A percentile compares a stretch with the other conserved stretches of the same genome.
These are phyloP conservation scores for Urocynchramus pylzowi DNA, from an alignment of 2,113 vertebrate genomes.

Conservation along the genomic window DNA sequence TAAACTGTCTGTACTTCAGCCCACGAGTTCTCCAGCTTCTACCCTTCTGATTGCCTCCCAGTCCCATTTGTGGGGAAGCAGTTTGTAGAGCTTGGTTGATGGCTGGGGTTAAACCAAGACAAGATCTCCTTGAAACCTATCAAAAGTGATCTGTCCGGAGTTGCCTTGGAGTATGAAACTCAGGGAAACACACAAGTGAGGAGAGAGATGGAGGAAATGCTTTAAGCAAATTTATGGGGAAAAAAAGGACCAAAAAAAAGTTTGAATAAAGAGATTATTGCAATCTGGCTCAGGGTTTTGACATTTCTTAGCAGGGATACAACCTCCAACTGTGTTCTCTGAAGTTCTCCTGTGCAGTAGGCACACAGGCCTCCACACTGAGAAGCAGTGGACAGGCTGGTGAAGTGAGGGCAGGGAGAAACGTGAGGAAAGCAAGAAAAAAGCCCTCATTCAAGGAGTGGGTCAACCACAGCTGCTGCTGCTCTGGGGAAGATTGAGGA, in stretches of 20 bases:
- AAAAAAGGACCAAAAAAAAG: rapidly evolving
- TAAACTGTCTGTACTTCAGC: not conserved
- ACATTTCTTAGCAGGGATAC: not conserved
- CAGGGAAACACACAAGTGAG: not conserved
- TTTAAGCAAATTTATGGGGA: not conserved
- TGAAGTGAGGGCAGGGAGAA: not conserved
- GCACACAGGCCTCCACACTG: not conserved
- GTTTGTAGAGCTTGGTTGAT: not conserved
- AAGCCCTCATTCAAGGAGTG: not conserved
- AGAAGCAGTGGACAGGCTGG: not conserved
- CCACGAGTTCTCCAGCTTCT: not conserved
- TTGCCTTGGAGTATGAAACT: not conserved
- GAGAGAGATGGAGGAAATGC: not conserved
- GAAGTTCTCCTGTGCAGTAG: rapidly evolving
- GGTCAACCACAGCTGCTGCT: not conserved
- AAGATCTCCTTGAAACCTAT: not conserved
- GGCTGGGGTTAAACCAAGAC: not conserved
- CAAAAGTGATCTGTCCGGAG: not conserved
- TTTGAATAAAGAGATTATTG: not conserved
- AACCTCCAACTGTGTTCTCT: not conserved
- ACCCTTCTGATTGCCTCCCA: not conserved
- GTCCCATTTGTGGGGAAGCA: not conserved
- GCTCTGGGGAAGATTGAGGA: not conserved
- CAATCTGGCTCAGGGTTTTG: not conserved
- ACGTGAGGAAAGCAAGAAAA: not conserved